A percentile compares a stretch with the other conserved stretches of the same genome.
phyloP scores from a whole-genome alignment of 2,797 vertebrate genomes.

The Poeciliopsis infans region DNA sequence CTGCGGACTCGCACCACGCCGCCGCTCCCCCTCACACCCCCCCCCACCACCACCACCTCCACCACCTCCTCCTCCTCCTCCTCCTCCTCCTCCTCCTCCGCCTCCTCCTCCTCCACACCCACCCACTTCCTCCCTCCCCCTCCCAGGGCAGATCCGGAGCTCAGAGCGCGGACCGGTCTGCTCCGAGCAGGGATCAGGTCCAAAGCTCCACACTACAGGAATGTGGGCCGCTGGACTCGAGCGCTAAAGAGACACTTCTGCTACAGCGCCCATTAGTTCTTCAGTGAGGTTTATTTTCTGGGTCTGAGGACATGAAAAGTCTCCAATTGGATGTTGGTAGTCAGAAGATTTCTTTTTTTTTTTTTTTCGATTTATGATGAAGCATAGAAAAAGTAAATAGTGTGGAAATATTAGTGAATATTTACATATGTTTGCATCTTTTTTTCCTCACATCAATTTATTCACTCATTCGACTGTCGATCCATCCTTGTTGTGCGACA shows the following conservation, averaged over 20 bases:
- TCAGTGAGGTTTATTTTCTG: conserved; percentile 26
- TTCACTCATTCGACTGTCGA: neutral
- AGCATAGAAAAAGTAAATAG: no score
- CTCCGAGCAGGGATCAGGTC: conserved; percentile 61
- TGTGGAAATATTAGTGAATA: no score
- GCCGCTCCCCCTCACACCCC: neutral
- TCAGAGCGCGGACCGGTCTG: conserved; percentile 55
- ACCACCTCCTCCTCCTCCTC: neutral
- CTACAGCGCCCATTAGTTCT: conserved; percentile 34
- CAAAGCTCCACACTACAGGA: conserved; percentile 52
- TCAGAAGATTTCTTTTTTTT: neutral
- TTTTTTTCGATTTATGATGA: no score
- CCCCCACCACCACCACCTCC: neutral
- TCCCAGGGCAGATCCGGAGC: conserved; percentile 51
- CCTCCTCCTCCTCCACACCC: neutral
- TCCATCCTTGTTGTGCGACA: neutral
- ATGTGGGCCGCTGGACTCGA: conserved; percentile 27
- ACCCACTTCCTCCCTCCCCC: neutral
- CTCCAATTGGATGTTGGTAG: neutral
- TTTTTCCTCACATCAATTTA: no score
- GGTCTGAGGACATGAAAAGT: conserved; percentile 15
- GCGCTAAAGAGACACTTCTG: conserved; percentile 20
- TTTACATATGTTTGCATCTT: neutral
- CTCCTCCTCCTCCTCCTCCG: neutral
- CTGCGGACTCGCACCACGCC: no score